phyloP scores from a whole-genome alignment of 2,888 invertebrate genomes.

The Schizotus pectinicornis region DNA sequence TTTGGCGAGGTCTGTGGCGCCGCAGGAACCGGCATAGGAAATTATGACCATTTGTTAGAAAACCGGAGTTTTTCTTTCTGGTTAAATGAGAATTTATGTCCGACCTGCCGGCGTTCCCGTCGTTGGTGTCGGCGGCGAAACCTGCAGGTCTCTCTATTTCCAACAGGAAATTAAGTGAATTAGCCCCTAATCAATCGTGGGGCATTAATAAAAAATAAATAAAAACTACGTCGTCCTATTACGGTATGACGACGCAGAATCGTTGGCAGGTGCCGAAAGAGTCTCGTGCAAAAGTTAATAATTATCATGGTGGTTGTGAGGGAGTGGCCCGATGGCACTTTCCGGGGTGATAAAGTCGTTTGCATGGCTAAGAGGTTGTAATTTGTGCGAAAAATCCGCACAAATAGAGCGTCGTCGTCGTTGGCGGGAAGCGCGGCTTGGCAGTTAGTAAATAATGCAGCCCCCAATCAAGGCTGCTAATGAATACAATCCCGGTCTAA shows the following conservation, averaged over 20 bases:
- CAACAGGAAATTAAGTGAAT: constrained; percentile 10
- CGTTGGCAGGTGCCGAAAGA: too few relatives aligned
- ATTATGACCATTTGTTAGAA: constrained; percentile 18
- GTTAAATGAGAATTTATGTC: constrained; percentile 13
- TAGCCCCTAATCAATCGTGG: neutral
- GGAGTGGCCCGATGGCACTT: too few relatives aligned
- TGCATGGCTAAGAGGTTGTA: neutral
- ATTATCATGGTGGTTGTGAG: too few relatives aligned
- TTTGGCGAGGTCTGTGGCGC: constrained; percentile 8
- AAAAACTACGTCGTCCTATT: constrained; percentile 5
- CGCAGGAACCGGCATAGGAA: constrained; percentile 17
- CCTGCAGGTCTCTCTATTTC: constrained; percentile 4
- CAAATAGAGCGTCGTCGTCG: neutral
- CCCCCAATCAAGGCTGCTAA: constrained; percentile 40
- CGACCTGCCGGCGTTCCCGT: constrained; percentile 3
- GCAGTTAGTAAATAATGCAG: constrained; percentile 41
- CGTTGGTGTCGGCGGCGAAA: neutral
- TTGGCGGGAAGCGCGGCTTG: neutral
- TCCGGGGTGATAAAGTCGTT: constrained; percentile 4
- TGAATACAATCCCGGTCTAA: constrained; percentile 34
- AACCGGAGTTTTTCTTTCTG: constrained; percentile 7
- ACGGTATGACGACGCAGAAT: neutral
- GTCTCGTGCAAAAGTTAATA: too few relatives aligned
- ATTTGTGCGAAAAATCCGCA: neutral
- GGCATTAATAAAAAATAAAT: too few relatives aligned